These are phyloP conservation scores for Alectura lathami DNA, from an alignment of 2,113 vertebrate species.

Conservation along the genomic window DNA sequence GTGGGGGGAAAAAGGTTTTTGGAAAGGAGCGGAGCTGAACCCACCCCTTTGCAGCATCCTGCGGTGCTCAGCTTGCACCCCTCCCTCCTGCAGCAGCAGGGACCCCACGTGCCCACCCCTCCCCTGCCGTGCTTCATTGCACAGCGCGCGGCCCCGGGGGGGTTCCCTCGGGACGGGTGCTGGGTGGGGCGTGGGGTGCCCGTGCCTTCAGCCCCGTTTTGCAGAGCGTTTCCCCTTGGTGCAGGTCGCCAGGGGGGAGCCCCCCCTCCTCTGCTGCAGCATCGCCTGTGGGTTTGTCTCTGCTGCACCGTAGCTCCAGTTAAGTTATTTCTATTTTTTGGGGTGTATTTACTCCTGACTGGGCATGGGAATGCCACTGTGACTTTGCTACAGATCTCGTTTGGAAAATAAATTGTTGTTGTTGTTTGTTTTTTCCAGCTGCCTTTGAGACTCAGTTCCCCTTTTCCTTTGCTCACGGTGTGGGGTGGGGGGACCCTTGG, in stretches of 20 bases:
- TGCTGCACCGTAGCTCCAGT: neutral
- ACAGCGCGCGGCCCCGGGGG: neutral
- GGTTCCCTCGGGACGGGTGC: neutral
- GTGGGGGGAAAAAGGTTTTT: neutral
- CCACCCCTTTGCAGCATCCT: too few relatives aligned
- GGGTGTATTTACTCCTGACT: neutral
- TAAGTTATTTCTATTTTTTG: slow-evolving; percentile 8
- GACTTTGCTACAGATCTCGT: neutral
- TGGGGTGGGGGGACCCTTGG: neutral
- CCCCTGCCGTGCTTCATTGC: neutral
- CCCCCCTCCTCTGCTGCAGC: neutral
- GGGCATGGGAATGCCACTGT: neutral
- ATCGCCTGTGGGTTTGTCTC: neutral
- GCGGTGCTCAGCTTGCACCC: neutral
- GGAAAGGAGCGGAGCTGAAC: neutral
- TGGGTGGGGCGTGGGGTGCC: neutral
- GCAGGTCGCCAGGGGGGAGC: neutral
- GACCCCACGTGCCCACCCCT: neutral
- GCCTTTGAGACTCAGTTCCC: too few relatives aligned
- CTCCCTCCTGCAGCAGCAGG: neutral
- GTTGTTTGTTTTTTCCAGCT: too few relatives aligned
- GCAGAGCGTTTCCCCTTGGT: neutral
- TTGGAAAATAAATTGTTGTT: neutral
- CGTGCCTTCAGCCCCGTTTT: neutral
- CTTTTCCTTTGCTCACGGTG: neutral